These are phyloP conservation scores for Dusona sp. DNA, from an alignment of 2,888 invertebrate genomes.

Conservation along the genomic window DNA sequence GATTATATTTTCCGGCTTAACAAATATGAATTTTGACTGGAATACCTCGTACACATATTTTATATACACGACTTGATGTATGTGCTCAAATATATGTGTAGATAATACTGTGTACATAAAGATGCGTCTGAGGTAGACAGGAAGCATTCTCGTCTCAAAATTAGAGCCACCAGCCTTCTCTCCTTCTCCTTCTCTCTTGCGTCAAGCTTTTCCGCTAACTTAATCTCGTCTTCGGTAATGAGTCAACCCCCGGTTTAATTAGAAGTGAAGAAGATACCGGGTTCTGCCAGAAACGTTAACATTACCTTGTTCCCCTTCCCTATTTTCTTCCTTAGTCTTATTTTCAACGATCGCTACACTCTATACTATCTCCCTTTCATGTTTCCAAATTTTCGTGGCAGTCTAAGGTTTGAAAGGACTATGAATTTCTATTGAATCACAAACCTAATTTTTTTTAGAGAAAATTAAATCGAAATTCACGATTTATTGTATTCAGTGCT, in stretches of 20 bases:
- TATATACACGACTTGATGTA: conserved; percentile 2
- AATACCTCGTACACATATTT: neutral
- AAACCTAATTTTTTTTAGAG: neutral
- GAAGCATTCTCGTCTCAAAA: conserved; percentile 34
- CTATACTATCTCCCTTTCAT: neutral
- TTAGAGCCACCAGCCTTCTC: conserved; percentile 8
- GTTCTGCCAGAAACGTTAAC: conserved; percentile 66
- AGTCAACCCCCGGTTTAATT: conserved; percentile 79
- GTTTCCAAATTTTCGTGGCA: neutral
- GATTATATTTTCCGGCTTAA: neutral
- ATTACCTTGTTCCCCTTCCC: conserved; percentile 68
- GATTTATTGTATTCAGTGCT: neutral
- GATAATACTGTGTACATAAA: conserved; percentile 10
- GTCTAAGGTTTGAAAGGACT: neutral
- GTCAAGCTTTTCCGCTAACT: conserved; percentile 61
- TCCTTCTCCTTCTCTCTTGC: neutral
- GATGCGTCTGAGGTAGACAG: conserved; percentile 40
- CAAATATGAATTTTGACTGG: neutral
- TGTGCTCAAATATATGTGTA: neutral
- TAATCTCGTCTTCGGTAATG: conserved; percentile 77
- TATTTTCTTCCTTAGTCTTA: conserved; percentile 48
- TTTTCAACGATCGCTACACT: conserved; percentile 19
- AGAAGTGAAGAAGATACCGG: conserved; percentile 72
- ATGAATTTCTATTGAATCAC: neutral
- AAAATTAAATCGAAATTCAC: neutral